Base-by-base conservation (phyloP, 2,113 vertebrate species). In the Equus przewalskii region DNA sequence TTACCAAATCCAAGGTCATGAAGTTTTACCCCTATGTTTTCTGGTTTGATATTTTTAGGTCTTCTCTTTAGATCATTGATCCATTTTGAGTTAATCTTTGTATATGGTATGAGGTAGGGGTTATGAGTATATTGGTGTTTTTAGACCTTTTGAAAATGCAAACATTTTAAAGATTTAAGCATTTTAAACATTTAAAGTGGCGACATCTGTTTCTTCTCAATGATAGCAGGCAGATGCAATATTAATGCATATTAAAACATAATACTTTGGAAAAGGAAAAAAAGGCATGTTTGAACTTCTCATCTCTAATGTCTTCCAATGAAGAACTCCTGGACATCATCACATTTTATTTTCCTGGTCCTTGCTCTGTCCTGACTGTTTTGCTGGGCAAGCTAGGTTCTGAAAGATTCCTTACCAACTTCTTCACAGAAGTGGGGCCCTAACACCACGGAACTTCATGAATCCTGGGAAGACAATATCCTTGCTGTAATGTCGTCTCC, bases 171-270 rank as follows among this genome's bases (percentile, higher is more conserved):
- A 97, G 83, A 96, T 96, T 96, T 94, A 97, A 95, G 86, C 30
- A 78, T 94, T 98, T 98, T 70, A 97, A 96, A 97, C 79, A 96
- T 96, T 96, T 94, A 41, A 41, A 98, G 91, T 86, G 96, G 62
- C 36, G 24, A 49, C 6, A 58, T 90, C 56, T 87, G 60, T 81
- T 88, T 60, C 58, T 96, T 96, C 79, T 96, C 81, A 89, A 93
- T 93, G 85, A 93, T 88, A 81, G 85, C 82, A 91, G 67, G 19
- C 72, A 81, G 46, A 89, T 96, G 88, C 72, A 98, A 73, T 85
- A 93, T 96, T 96, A 85, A 96, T 97, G 92, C 8, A 33, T 36
- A 36, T 60, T 67, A 91, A 94, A 89, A 85, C 26, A 30, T n/a
- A 83, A 62, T 85, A 93, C 65, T 93, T 93, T 81, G 62, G 28